Percentiles rank a stretch among this genome's conserved stretches.
Conservation (phyloP, 2,888 invertebrate genomes). For the Agriotes lineatus region DNA sequence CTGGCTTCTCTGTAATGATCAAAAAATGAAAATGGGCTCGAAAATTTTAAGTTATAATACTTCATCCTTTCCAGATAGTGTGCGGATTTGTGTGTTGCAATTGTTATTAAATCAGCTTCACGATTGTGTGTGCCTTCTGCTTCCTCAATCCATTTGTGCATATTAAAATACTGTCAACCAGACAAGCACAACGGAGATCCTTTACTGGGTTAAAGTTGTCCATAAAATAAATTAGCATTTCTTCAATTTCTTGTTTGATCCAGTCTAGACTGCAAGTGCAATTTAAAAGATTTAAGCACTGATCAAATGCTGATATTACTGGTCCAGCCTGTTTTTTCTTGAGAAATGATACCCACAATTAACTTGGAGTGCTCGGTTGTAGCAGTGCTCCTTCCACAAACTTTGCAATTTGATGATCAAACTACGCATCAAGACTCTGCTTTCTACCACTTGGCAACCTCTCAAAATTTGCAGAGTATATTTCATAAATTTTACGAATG, state of each 20-base stretch:
- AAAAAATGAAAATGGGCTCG: background rate
- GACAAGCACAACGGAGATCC: background rate
- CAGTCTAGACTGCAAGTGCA: background rate
- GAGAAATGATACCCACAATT: too few species aligned
- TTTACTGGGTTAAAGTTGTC: background rate
- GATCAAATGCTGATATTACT: slow-evolving; percentile 2
- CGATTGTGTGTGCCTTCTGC: slow-evolving; percentile 3
- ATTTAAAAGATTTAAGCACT: slow-evolving; percentile 6
- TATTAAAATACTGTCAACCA: slow-evolving; percentile 10
- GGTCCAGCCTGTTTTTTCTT: background rate
- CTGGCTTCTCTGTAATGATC: background rate
- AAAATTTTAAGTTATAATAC: background rate
- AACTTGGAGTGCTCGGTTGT: too few species aligned
- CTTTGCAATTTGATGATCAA: too few species aligned
- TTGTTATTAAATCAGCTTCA: slow-evolving; percentile 6
- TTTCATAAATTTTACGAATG: too few species aligned
- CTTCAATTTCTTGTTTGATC: background rate
- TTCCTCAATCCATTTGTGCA: background rate
- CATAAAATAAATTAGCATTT: background rate
- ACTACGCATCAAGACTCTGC: too few species aligned
- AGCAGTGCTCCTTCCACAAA: too few species aligned
- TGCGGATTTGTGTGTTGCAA: background rate
- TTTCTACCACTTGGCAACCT: too few species aligned
- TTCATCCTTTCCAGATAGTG: slow-evolving; percentile 6
- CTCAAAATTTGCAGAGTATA: too few species aligned